These are phyloP conservation scores for Tanypteryx hageni DNA, from an alignment of 2,888 invertebrate genomes.

Conservation along the genomic window DNA sequence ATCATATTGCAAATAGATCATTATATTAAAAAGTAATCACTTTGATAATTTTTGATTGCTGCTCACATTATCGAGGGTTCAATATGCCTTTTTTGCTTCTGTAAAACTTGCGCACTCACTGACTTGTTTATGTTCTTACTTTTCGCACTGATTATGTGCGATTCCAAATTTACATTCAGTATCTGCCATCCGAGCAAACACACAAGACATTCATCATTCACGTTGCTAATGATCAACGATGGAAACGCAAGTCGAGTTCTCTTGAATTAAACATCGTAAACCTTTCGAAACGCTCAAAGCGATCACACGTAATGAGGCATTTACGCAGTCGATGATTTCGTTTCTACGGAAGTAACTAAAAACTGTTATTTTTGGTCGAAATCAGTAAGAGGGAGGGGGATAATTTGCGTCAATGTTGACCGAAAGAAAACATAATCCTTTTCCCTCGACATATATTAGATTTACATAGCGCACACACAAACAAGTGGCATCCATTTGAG, in stretches of 20 bases:
- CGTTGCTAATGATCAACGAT: neutral
- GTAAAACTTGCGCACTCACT: neutral
- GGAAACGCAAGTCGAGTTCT: neutral
- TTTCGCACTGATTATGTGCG: conserved; percentile 1
- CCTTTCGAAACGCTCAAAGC: neutral
- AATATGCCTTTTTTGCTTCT: too few relatives aligned
- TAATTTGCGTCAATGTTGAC: neutral
- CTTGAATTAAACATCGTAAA: conserved; percentile 21
- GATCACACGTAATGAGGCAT: neutral
- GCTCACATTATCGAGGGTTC: too few relatives aligned
- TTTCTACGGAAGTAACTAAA: neutral
- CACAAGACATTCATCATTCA: neutral
- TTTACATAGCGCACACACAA: neutral
- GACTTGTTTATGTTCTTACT: neutral
- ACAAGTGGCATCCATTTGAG: too few relatives aligned
- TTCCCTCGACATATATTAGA: neutral
- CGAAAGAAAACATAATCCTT: neutral
- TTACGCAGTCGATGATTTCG: neutral
- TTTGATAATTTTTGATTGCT: too few relatives aligned
- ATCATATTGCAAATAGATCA: too few relatives aligned
- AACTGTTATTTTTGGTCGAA: neutral
- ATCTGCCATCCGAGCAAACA: neutral
- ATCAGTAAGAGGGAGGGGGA: neutral
- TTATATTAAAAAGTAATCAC: too few relatives aligned
- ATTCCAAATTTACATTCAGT: neutral